Conservation (phyloP, 2,113 vertebrate species). For the Xenus cinereus region DNA sequence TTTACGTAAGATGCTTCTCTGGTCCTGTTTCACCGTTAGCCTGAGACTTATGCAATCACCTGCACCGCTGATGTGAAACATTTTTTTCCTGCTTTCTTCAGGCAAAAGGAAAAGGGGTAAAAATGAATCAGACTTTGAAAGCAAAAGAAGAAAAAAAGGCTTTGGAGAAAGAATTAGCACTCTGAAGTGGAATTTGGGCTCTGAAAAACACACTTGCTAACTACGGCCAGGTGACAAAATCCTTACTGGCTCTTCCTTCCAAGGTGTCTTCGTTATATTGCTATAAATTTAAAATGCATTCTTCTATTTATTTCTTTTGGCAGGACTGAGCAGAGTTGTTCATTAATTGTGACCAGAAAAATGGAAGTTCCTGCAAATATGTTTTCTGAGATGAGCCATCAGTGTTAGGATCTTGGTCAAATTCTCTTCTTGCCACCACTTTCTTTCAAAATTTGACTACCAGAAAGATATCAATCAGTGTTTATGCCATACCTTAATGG, state of each 20-base stretch:
- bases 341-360: neutral
- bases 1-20: neutral
- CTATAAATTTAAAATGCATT: neutral
- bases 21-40: neutral
- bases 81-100: neutral
- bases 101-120: neutral
- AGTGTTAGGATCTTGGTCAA: neutral
- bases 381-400: neutral
- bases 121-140: neutral
- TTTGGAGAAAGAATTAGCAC: neutral
- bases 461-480: neutral
- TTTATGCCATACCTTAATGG: neutral
- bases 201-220: neutral
- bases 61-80: neutral
- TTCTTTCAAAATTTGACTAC: neutral
- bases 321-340: neutral
- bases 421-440: neutral
- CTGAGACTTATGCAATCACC: neutral
- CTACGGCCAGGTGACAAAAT: neutral
- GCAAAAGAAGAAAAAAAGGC: neutral
- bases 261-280: neutral
- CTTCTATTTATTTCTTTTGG: neutral
- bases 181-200: neutral
- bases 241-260: neutral
- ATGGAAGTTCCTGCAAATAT: neutral